Evolutionary conservation across 2,113 vertebrate genomes (phyloP).

Genomic region (Psophia crepitans): DNA sequence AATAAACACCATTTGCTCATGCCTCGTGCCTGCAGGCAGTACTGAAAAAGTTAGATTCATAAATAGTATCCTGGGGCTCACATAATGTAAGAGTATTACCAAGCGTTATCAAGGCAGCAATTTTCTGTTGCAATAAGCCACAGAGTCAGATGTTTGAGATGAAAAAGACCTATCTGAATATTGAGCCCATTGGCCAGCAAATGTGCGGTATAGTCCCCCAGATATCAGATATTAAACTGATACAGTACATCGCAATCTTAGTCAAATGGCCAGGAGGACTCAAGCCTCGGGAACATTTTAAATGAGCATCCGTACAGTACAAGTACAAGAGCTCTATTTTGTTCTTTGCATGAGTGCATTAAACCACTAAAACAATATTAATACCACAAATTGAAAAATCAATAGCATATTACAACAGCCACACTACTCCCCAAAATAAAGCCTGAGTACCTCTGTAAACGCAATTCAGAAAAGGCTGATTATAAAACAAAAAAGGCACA

Average conservation of each 20-base stretch:
- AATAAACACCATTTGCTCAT: conserved; percentile 61
- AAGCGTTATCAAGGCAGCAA: conserved; percentile 54
- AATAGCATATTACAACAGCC: neutral
- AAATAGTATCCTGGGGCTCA: conserved; percentile 59
- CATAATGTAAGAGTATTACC: conserved; percentile 55
- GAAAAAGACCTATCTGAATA: conserved; percentile 30
- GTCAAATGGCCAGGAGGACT: conserved; percentile 20
- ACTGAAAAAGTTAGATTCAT: conserved; percentile 40
- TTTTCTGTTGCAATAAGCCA: conserved; percentile 30
- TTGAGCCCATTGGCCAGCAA: conserved; percentile 16
- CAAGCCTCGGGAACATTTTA: conserved; percentile 12
- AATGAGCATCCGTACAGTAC: neutral
- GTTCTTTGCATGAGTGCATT: neutral
- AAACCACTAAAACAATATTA: conserved; percentile 28
- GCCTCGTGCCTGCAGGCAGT: conserved; percentile 55
- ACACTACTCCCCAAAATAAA: neutral
- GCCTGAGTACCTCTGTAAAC: neutral
- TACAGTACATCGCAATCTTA: neutral
- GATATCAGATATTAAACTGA: conserved; percentile 39
- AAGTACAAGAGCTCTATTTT: neutral
- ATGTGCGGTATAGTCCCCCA: neutral
- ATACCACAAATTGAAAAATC: conserved; percentile 33
- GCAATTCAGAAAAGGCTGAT: conserved; percentile 9
- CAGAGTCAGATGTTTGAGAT: conserved; percentile 1
- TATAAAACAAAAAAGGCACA: neutral